These are phyloP conservation scores for Arvicola amphibius DNA, from an alignment of 2,797 vertebrate genomes.

Conservation along the genomic window DNA sequence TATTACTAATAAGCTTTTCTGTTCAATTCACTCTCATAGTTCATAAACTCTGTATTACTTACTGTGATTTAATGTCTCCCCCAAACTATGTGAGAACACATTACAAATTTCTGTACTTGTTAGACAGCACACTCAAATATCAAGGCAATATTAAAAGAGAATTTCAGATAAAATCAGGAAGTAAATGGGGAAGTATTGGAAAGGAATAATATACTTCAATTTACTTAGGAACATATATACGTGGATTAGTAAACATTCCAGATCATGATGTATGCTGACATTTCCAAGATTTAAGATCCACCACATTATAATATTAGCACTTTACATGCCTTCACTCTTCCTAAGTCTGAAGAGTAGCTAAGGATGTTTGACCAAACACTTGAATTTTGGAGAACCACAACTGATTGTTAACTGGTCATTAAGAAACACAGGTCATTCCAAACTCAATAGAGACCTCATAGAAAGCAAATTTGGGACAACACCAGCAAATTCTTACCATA, in stretches of 20 bases:
- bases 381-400: background rate
- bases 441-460: background rate
- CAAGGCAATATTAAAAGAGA: background rate
- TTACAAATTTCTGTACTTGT: background rate
- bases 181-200: background rate
- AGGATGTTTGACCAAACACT: background rate
- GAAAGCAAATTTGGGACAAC: background rate
- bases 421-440: background rate
- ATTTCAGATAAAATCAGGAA: background rate
- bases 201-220: background rate
- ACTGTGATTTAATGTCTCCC: background rate
- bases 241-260: background rate
- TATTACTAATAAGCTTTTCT: background rate
- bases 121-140: background rate
- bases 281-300: background rate
- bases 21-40: background rate
- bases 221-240: background rate
- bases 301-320: background rate
- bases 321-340: background rate
- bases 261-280: background rate
- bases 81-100: background rate
- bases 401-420: background rate
- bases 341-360: background rate
- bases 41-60: background rate
- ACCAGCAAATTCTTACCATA: background rate